Evolutionary conservation across 2,113 vertebrate species (phyloP).

Genomic region (Hirundichthys speculiger): DNA sequence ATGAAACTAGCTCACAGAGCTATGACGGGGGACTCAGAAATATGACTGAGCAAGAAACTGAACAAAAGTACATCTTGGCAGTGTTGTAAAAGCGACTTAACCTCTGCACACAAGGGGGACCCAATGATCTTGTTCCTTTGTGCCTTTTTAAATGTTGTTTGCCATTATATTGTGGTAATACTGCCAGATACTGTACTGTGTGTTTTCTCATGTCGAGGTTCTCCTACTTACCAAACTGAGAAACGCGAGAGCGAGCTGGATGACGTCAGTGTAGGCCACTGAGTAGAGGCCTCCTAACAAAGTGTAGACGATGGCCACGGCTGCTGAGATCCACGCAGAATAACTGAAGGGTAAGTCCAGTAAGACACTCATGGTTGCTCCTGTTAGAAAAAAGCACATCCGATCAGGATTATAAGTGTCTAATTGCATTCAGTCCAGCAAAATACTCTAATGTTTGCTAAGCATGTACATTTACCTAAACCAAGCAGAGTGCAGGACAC

Average conservation of each 20-base stretch:
- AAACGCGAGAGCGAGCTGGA: constrained; percentile 65
- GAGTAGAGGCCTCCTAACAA: constrained; percentile 73
- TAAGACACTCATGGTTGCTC: constrained; percentile 69
- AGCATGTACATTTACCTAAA: constrained; percentile 70
- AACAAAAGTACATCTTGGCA: no score
- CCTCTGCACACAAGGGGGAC: no score
- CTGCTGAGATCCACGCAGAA: constrained; percentile 63
- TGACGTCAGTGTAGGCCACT: constrained; percentile 74
- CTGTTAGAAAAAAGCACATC: constrained; percentile 32
- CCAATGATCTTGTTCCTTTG: no score
- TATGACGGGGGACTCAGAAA: no score
- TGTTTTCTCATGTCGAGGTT: neutral
- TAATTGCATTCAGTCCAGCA: neutral
- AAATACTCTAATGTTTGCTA: no score
- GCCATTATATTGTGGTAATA: no score
- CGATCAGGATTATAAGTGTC: neutral
- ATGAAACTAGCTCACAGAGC: no score
- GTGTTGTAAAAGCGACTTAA: no score
- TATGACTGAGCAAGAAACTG: no score
- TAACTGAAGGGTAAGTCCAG: constrained; percentile 55
- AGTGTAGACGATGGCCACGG: constrained; percentile 72
- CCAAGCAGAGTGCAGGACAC: constrained; percentile 81
- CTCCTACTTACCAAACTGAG: constrained; percentile 62
- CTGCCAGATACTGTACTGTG: neutral
- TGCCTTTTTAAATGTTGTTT: no score